Evolutionary conservation across 2,797 vertebrate genomes (phyloP).

Genomic region (Phalanger gymnotis): DNA sequence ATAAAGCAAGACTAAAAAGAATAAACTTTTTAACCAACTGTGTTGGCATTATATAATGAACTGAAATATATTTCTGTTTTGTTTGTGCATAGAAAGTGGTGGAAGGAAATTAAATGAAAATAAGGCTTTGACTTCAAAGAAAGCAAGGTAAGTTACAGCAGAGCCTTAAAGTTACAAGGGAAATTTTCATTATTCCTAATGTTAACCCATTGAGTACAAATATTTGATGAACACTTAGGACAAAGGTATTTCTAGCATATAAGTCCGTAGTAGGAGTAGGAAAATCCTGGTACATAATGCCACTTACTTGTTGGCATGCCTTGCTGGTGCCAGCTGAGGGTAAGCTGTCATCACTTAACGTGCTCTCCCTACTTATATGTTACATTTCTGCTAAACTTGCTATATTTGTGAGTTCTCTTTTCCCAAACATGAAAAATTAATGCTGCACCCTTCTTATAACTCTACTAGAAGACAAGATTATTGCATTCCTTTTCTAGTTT

Average conservation of each 20-base stretch:
- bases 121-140: conserved; percentile 96
- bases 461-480: conserved; percentile 31
- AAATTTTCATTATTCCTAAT: conserved; percentile 4
- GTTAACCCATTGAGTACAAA: not conserved
- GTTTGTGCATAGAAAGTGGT: conserved; percentile 90
- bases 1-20: conserved; percentile 1
- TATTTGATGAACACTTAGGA: not conserved
- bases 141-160: conserved; percentile 90
- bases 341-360: not conserved
- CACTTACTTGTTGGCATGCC: not conserved
- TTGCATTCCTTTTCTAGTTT: conserved; percentile 11
- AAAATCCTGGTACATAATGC: not conserved
- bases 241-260: not conserved
- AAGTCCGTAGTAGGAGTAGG: not conserved
- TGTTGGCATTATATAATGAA: not conserved
- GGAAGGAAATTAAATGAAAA: conserved; percentile 98
- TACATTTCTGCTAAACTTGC: not conserved
- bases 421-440: not conserved
- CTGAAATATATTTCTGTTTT: conserved; percentile 50
- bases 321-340: not conserved
- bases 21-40: not conserved
- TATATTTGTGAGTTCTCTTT: not conserved
- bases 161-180: not conserved
- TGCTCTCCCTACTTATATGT: not conserved
- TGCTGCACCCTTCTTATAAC: conserved; percentile 1